Conservation (phyloP, 2,113 vertebrate genomes). For the Haemorhous mexicanus region DNA sequence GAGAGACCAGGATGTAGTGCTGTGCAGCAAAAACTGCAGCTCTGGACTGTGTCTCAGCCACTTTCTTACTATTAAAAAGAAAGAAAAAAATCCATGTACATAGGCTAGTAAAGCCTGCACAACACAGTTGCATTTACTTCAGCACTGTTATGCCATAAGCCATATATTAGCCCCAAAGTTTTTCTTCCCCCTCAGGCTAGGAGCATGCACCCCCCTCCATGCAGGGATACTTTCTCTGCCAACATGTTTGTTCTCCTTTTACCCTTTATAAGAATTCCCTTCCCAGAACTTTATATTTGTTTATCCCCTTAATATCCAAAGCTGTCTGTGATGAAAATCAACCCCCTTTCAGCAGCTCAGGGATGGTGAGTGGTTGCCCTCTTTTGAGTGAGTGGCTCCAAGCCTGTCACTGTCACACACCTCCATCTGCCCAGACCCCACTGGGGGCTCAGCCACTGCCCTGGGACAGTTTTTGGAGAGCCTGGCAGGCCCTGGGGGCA, state of each 20-base stretch:
- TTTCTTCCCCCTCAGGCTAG: not conserved
- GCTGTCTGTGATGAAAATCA: conserved; percentile 32
- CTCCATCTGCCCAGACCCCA: fast-evolving
- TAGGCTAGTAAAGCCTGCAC: not conserved
- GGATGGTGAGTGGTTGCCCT: not conserved
- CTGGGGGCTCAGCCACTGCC: not conserved
- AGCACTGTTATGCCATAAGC: not conserved
- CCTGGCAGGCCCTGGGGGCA: not conserved
- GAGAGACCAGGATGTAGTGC: not conserved
- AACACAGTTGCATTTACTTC: conserved; percentile 4
- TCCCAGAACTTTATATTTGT: not conserved
- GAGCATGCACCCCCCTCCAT: not conserved
- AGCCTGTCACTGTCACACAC: not conserved
- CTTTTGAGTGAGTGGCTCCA: not conserved
- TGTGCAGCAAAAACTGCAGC: not conserved
- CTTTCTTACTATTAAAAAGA: conserved; percentile 21
- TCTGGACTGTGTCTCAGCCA: conserved; percentile 55
- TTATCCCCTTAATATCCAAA: conserved; percentile 28
- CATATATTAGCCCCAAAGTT: not conserved
- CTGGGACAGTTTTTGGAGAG: not conserved
- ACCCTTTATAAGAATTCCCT: not conserved
- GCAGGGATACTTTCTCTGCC: not conserved
- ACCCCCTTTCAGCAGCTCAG: not conserved
- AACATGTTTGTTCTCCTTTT: not conserved
- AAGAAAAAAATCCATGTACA: not conserved